A percentile compares a stretch with the other conserved stretches of the same genome.
phyloP scores from a whole-genome alignment of 2,888 invertebrate species.

The Eubasilissa splendida region DNA sequence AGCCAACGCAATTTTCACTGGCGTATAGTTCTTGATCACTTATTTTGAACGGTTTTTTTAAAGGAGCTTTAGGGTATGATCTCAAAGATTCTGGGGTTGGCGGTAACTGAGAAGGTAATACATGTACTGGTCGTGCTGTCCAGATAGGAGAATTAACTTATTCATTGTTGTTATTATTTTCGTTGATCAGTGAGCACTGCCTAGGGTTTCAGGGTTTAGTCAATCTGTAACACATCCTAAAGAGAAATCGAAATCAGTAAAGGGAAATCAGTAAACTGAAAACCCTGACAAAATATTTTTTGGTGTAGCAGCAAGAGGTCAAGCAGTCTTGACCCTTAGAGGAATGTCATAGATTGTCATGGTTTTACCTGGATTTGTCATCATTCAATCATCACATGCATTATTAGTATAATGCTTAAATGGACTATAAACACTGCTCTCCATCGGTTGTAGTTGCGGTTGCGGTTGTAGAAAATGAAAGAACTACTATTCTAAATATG shows the following conservation, averaged over 20 bases:
- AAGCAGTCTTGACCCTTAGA: neutral
- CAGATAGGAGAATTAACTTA: no score
- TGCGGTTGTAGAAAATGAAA: constrained; percentile 51
- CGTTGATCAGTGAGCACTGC: no score
- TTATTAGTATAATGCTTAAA: constrained; percentile 49
- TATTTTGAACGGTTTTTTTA: no score
- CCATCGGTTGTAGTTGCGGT: constrained; percentile 55
- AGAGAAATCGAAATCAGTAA: neutral
- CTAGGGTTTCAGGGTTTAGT: no score
- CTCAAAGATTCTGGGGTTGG: no score
- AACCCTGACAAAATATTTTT: neutral
- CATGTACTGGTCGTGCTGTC: no score
- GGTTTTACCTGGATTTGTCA: constrained; percentile 45
- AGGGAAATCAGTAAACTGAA: neutral
- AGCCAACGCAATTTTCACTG: no score
- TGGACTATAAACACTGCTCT: constrained; percentile 53
- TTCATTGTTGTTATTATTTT: no score
- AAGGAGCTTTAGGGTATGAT: no score
- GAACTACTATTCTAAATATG: no score
- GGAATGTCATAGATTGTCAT: constrained; percentile 24
- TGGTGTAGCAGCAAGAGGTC: constrained; percentile 3
- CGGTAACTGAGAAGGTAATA: no score
- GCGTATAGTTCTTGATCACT: no score
- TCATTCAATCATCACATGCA: constrained; percentile 52
- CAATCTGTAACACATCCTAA: constrained; percentile 13